These are phyloP conservation scores for Lithophane ornitopus DNA, from an alignment of 2,888 invertebrate genomes.

Conservation along the genomic window DNA sequence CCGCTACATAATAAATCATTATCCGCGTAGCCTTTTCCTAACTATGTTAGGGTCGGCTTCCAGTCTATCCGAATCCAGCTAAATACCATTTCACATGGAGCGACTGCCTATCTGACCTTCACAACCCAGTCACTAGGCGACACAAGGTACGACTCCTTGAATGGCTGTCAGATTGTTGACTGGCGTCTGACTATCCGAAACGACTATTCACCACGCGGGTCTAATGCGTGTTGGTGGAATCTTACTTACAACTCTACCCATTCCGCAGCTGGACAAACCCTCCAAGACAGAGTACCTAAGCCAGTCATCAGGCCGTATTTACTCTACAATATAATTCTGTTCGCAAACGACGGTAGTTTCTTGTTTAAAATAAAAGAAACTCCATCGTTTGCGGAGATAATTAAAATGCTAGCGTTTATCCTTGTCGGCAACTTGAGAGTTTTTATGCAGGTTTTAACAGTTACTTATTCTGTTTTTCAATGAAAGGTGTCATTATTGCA, in stretches of 20 bases:
- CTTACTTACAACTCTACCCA: background rate
- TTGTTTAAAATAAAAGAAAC: slow-evolving; percentile 52
- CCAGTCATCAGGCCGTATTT: slow-evolving; percentile 21
- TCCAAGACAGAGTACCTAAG: background rate
- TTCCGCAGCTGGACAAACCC: background rate
- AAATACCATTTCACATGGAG: background rate
- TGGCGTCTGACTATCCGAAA: background rate
- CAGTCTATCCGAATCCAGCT: background rate
- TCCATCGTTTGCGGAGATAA: slow-evolving; percentile 55
- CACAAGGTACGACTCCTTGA: background rate
- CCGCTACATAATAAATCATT: background rate
- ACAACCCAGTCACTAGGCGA: background rate
- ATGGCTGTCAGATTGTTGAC: too few relatives aligned
- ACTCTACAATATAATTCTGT: slow-evolving; percentile 32
- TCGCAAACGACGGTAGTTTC: slow-evolving; percentile 47
- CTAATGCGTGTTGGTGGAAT: too few relatives aligned
- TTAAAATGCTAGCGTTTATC: slow-evolving; percentile 58
- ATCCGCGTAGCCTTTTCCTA: background rate
- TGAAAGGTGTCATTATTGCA: background rate
- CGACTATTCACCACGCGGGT: too few relatives aligned
- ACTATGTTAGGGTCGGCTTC: background rate
- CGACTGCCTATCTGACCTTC: background rate
- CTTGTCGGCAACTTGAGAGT: slow-evolving; percentile 20
- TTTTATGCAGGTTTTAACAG: slow-evolving; percentile 28
- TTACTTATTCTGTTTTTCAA: background rate